Evolutionary conservation across 2,797 vertebrate species (phyloP), one percentile per base, ranked within the genome.

Genomic region (Coendou prehensilis): DNA sequence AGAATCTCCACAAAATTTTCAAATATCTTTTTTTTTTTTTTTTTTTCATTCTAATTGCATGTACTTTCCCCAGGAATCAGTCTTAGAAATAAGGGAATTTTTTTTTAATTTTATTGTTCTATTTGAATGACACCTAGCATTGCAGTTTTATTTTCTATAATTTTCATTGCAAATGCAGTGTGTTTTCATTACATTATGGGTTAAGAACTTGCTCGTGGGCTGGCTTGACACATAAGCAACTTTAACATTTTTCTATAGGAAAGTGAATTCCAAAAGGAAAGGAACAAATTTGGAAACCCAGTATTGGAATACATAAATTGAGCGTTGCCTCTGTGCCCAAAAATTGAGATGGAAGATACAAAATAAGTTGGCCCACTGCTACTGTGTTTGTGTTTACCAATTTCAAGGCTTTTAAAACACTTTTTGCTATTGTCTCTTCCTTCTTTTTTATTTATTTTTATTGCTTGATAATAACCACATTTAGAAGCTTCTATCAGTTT

Each of bases 401-500:
- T n/a, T 89, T 81, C 61, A 79, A 84, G 56, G 37, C 5, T 41
- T 88, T 89, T 45, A 57, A 59, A 9, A 9, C 2, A 47, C 1
- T 82, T 83, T 69, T 84, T 91, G 56, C 20, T 59, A 30, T 88
- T 45, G 26, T 22, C 52, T 56, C 23, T 94, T 41, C 8, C 63
- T 45, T 79, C 26, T 57, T 80, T 26, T 61, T 59, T 26, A n/a
- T 45, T 37, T 69, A 30, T 94, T 54, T 33, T 61, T 41, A 69
- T 54, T 89, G 56, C 89, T 75, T 83, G 73, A 59, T 91, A 90
- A 79, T 61, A 26, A 71, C 14, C 56, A 61, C 75, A 26, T 88
- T 90, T 71, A 91, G 86, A 87, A 23, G 28, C 63, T 64, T 56
- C 91, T 83, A n/a, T 81, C 87, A 47, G 13, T 80, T 84, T 86